Evolutionary conservation across 1,140 invertebrate species (phyloP).

Genomic region (Amphibalanus amphitrite): DNA sequence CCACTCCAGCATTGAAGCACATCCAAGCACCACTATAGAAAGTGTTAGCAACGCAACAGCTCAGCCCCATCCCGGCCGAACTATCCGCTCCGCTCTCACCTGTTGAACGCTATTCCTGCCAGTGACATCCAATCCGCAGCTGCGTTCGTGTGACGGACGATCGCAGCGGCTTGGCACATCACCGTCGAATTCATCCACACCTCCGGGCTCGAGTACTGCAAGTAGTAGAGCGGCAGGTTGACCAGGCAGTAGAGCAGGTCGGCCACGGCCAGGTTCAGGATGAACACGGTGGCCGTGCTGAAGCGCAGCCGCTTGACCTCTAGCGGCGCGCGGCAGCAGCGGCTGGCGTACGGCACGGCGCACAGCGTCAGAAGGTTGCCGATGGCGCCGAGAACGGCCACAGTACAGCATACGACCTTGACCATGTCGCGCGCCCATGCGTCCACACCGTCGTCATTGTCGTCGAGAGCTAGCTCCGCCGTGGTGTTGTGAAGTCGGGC

Average conservation of each 20-base stretch:
- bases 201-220: conserved; percentile 8
- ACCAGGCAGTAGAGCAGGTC: conserved; percentile 16
- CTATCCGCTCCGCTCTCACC: background rate
- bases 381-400: conserved; percentile 13
- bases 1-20: no score
- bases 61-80: no score
- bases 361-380: conserved; percentile 13
- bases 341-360: conserved; percentile 7
- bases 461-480: no score
- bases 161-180: conserved; percentile 9
- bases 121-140: conserved; percentile 15
- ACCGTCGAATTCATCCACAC: background rate
- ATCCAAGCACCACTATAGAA: no score
- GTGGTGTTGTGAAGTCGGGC: no score
- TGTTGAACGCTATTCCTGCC: conserved; percentile 9
- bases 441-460: background rate
- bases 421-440: conserved; percentile 6
- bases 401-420: conserved; percentile 9
- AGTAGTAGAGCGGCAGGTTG: conserved; percentile 13
- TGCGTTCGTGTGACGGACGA: conserved; percentile 15
- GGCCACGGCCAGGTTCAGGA: conserved; percentile 17
- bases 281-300: conserved; percentile 14
- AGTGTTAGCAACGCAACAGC: no score
- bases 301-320: background rate
- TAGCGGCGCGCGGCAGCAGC: background rate